A percentile compares a stretch with the other conserved stretches of the same genome.
These are phyloP conservation scores for Monopterus albus DNA, from an alignment of 2,113 vertebrate species.

Conservation along the genomic window DNA sequence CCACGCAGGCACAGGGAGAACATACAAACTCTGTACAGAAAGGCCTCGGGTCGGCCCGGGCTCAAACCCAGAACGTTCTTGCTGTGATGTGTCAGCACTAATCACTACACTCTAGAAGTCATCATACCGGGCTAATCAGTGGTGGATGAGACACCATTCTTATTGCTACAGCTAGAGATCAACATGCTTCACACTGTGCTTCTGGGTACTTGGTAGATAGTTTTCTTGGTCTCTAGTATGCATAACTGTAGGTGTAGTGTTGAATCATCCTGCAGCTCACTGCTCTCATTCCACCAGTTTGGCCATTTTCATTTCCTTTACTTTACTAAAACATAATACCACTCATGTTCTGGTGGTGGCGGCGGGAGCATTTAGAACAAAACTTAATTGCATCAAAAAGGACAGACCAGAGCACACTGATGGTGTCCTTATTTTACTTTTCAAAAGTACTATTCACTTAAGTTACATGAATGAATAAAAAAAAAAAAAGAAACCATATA, in stretches of 20 bases:
- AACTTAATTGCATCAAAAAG: not conserved
- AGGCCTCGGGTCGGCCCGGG: too few relatives aligned
- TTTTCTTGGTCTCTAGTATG: not conserved
- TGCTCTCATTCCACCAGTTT: not conserved
- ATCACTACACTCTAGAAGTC: conserved; percentile 39
- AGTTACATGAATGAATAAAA: conserved; percentile 7
- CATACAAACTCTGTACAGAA: too few relatives aligned
- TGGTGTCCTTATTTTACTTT: not conserved
- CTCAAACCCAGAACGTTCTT: conserved; percentile 1
- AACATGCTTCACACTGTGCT: too few relatives aligned
- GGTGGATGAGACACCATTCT: conserved; percentile 20
- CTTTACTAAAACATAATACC: not conserved
- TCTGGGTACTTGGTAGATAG: too few relatives aligned
- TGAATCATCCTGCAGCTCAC: not conserved
- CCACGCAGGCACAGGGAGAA: too few relatives aligned
- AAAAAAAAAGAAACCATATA: not conserved
- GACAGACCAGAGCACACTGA: not conserved
- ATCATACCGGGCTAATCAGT: conserved; percentile 43
- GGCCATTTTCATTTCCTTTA: not conserved
- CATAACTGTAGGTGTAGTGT: not conserved
- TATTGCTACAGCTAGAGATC: conserved; percentile 1
- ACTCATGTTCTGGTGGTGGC: not conserved
- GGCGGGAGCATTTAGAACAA: not conserved
- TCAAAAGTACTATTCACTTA: not conserved
- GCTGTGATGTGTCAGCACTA: too few relatives aligned